Evolutionary conservation across 2,797 vertebrate species (phyloP).

Genomic region (Discoglossus pictus): DNA sequence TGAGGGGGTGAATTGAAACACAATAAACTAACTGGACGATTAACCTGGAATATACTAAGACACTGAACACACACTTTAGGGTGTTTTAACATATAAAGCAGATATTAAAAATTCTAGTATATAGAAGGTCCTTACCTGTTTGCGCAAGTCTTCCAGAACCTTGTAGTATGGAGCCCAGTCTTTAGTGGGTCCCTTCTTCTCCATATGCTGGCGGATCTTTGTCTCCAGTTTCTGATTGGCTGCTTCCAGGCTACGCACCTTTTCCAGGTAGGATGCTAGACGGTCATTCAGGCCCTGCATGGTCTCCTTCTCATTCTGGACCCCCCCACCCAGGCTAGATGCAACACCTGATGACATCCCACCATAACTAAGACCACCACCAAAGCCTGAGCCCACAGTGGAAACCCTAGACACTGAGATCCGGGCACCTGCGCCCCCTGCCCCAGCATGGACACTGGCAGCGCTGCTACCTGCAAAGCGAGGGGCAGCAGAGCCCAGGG

Average conservation of each 20-base stretch:
- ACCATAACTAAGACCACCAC: constrained; percentile 47
- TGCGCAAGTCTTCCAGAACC: constrained; percentile 81
- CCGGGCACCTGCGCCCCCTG: constrained; percentile 70
- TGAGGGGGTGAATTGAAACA: too few relatives aligned
- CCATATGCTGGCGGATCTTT: constrained; percentile 86
- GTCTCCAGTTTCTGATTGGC: constrained; percentile 83
- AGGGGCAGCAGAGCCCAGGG: constrained; percentile 19
- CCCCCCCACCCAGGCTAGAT: constrained; percentile 56
- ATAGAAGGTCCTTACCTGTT: constrained; percentile 91
- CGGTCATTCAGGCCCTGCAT: constrained; percentile 91
- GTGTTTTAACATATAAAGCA: too few relatives aligned
- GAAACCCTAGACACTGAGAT: constrained; percentile 71
- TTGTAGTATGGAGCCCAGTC: constrained; percentile 85
- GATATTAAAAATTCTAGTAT: too few relatives aligned
- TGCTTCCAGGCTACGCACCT: constrained; percentile 83
- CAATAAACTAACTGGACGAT: too few relatives aligned
- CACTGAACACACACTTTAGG: too few relatives aligned
- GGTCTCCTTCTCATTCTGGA: constrained; percentile 85
- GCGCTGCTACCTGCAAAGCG: constrained; percentile 56
- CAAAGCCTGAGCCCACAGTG: constrained; percentile 22
- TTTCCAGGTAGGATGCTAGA: constrained; percentile 88
- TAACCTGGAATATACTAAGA: too few relatives aligned
- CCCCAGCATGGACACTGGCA: constrained; percentile 77
- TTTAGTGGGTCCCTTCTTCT: constrained; percentile 79
- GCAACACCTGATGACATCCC: constrained; percentile 57